These are phyloP conservation scores for Physella acuta DNA, from an alignment of 1,140 invertebrate genomes.

Conservation along the genomic window DNA sequence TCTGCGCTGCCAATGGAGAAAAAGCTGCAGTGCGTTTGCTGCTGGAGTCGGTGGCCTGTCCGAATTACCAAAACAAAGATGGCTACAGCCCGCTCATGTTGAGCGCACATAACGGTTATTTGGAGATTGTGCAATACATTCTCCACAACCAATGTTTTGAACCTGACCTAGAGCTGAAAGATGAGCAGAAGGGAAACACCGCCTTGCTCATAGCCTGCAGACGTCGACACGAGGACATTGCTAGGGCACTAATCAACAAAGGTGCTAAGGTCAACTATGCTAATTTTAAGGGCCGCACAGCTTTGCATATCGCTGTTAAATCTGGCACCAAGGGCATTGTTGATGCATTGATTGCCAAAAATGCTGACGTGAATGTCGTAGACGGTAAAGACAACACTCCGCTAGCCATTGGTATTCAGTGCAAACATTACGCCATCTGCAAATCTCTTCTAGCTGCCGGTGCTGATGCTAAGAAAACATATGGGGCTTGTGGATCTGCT, in stretches of 20 bases:
- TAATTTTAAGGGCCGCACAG: not conserved
- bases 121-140: not conserved
- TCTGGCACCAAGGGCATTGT: slow-evolving; percentile 8
- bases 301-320: not conserved
- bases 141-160: not conserved
- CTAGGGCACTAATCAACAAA: not conserved
- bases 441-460: not conserved
- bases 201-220: not conserved
- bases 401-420: not conserved
- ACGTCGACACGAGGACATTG: not conserved
- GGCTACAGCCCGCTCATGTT: not conserved
- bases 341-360: not conserved
- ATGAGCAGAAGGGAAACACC: not conserved
- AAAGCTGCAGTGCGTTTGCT: slow-evolving; percentile 6
- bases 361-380: not conserved
- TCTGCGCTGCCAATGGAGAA: slow-evolving; percentile 1
- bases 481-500: not conserved
- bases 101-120: not conserved
- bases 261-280: not conserved
- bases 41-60: not conserved
- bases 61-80: not conserved
- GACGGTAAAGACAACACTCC: not conserved
- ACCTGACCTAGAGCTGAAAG: not conserved
- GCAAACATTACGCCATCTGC: not conserved
- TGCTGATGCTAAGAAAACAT: not conserved